A percentile compares a stretch with the other conserved stretches of the same genome.
phyloP scores from a whole-genome alignment of 2,797 vertebrate genomes.

The Falco columbarius region DNA sequence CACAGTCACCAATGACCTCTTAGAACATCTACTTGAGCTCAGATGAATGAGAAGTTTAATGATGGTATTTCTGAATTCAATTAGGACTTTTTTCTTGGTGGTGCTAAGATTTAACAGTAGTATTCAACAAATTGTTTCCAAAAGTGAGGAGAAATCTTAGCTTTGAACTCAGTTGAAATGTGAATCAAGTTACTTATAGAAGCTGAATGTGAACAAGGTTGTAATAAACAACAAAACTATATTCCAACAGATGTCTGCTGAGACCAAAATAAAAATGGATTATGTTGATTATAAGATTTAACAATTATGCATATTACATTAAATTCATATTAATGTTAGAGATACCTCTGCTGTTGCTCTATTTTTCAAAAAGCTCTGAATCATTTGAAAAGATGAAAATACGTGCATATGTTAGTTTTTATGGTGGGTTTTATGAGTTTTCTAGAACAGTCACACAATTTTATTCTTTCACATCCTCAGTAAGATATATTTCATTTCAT shows the following conservation, averaged over 20 bases:
- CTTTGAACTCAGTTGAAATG: not conserved
- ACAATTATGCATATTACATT: not conserved
- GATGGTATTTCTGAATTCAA: not conserved
- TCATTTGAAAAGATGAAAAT: not conserved
- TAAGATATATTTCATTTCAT: slow-evolving; percentile 40
- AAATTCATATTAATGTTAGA: slow-evolving; percentile 9
- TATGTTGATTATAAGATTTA: not conserved
- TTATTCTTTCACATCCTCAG: slow-evolving; percentile 36
- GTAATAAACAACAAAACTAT: not conserved
- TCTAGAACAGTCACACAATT: slow-evolving; percentile 55
- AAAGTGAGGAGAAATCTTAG: not conserved
- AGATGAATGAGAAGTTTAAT: not conserved
- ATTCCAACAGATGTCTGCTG: not conserved
- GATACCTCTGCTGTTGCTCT: not conserved
- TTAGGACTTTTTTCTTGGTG: not conserved
- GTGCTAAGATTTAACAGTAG: not conserved
- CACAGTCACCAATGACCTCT: not conserved
- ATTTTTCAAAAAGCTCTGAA: not conserved
- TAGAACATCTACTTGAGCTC: not conserved
- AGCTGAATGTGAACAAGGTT: not conserved
- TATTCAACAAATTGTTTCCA: not conserved
- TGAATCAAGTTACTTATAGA: not conserved
- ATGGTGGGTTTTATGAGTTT: slow-evolving; percentile 47
- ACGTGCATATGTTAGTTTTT: slow-evolving; percentile 4
- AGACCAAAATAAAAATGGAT: not conserved